Evolutionary conservation across 2,113 vertebrate species (phyloP).

Genomic region (Istiophorus platypterus): DNA sequence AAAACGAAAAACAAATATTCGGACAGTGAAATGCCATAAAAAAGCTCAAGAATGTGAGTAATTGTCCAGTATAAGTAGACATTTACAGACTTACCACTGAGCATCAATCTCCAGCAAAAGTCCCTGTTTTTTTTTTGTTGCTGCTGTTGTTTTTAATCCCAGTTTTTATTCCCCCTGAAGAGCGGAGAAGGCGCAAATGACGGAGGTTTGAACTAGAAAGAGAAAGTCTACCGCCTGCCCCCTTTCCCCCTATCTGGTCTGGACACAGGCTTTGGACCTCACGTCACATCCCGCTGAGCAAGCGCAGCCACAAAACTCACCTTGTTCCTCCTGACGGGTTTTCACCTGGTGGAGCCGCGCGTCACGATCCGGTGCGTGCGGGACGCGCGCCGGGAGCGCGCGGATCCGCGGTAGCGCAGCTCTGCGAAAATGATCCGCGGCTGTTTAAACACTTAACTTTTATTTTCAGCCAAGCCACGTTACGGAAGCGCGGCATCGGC

Average conservation of each 20-base stretch:
- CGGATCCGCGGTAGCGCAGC: too few relatives aligned
- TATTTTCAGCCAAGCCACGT: not conserved
- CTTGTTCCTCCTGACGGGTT: not conserved
- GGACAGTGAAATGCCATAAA: too few relatives aligned
- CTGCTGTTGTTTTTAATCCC: constrained; percentile 16
- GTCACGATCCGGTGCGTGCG: constrained; percentile 4
- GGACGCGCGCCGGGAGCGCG: too few relatives aligned
- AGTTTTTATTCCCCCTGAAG: constrained; percentile 22
- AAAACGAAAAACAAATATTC: too few relatives aligned
- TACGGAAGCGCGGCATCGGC: not conserved
- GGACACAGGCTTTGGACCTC: constrained; percentile 34
- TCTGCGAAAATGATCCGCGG: not conserved
- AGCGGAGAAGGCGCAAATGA: constrained; percentile 25
- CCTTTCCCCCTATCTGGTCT: not conserved
- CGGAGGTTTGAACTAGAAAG: constrained; percentile 19
- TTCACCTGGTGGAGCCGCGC: constrained; percentile 10
- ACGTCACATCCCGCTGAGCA: not conserved
- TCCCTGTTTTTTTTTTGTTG: constrained; percentile 10
- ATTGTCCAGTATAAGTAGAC: not conserved
- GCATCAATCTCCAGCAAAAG: not conserved
- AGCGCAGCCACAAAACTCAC: not conserved
- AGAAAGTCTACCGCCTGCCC: not conserved
- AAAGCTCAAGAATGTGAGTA: not conserved
- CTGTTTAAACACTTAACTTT: not conserved
- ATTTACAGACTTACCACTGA: constrained; percentile 38